phyloP scores from a whole-genome alignment of 2,113 vertebrate genomes.

The Hippotragus niger region DNA sequence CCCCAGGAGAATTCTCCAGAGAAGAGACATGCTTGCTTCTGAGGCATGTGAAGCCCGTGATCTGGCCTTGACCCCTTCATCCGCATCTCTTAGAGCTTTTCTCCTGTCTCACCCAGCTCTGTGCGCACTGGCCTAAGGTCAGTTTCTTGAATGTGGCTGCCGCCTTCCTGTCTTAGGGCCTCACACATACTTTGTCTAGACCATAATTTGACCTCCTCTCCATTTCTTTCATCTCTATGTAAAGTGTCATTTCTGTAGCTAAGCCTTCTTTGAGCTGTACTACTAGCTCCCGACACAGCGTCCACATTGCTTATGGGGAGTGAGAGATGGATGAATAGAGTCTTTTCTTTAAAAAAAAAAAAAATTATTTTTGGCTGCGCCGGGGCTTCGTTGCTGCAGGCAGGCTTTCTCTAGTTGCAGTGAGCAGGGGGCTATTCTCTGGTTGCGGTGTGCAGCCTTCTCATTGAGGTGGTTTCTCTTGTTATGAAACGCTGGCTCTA shows the following conservation, averaged over 20 bases:
- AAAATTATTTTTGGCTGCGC: not conserved
- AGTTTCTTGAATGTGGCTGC: not conserved
- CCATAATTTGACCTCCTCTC: not conserved
- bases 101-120: not conserved
- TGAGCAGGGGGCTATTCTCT: not conserved
- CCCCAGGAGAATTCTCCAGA: not conserved
- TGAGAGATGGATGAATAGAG: not conserved
- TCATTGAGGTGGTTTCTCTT: not conserved
- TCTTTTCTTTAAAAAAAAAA: not conserved
- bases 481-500: not conserved
- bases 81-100: not conserved
- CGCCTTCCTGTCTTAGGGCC: not conserved
- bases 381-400: not conserved
- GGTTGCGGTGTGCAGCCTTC: not conserved
- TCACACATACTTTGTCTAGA: not conserved
- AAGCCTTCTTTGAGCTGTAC: not conserved
- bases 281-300: not conserved
- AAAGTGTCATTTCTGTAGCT: not conserved
- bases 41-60: not conserved
- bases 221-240: not conserved
- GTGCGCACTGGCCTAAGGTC: not conserved
- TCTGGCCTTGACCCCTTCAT: not conserved
- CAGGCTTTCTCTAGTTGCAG: not conserved
- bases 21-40: rapidly evolving
- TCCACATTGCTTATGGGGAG: not conserved